These are phyloP conservation scores for Poeciliopsis infans DNA, from an alignment of 2,797 vertebrate genomes.

Conservation along the genomic window DNA sequence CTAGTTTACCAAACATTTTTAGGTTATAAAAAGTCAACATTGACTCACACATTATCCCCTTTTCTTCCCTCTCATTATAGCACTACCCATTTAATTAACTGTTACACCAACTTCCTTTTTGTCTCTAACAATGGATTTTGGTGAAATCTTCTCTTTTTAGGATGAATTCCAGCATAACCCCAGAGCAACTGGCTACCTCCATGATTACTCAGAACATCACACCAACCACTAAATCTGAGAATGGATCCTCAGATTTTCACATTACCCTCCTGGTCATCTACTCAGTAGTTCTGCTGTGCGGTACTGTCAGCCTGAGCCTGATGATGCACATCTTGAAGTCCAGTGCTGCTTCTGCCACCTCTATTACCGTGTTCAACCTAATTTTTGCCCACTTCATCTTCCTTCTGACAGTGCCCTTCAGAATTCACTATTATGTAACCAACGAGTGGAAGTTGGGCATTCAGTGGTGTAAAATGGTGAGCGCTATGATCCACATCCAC, in stretches of 20 bases:
- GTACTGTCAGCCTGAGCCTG: slow-evolving; percentile 76
- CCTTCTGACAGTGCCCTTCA: slow-evolving; percentile 89
- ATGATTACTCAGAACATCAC: neutral
- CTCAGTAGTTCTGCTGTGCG: slow-evolving; percentile 77
- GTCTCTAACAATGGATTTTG: neutral
- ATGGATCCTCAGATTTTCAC: neutral
- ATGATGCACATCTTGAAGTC: slow-evolving; percentile 84
- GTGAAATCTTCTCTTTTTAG: slow-evolving; percentile 6
- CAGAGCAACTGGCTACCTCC: fast-evolving
- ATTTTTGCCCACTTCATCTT: slow-evolving; percentile 88
- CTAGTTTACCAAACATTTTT: neutral
- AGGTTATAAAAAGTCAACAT: neutral
- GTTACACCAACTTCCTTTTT: neutral
- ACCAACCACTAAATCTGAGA: no score
- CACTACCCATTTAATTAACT: neutral
- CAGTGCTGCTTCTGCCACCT: slow-evolving; percentile 85
- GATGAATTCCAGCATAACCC: neutral
- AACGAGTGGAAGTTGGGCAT: slow-evolving; percentile 66
- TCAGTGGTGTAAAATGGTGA: slow-evolving; percentile 82
- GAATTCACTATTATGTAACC: slow-evolving; percentile 84
- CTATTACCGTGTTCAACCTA: slow-evolving; percentile 87
- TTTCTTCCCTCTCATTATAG: neutral
- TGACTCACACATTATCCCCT: neutral
- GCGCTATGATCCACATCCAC: slow-evolving; percentile 90
- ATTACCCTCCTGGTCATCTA: slow-evolving; percentile 75